phyloP scores from a whole-genome alignment of 2,113 vertebrate species.

The Odontophorus gujanensis region DNA sequence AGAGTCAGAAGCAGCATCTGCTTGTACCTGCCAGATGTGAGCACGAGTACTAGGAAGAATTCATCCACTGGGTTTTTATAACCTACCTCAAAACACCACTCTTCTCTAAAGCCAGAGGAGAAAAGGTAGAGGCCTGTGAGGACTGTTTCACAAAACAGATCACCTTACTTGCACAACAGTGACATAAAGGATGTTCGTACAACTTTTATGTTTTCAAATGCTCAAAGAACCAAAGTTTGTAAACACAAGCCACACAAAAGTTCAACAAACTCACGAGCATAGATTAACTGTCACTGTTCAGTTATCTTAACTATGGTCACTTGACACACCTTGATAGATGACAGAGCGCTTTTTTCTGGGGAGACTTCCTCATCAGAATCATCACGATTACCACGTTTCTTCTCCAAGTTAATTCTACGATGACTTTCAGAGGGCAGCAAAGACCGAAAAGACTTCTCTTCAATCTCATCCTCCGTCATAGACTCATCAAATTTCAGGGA shows the following conservation, averaged over 20 bases:
- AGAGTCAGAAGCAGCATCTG: not conserved
- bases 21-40: not conserved
- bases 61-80: not conserved
- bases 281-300: too few relatives aligned
- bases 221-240: not conserved
- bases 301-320: not conserved
- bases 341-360: constrained; percentile 73
- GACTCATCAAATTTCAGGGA: constrained; percentile 95
- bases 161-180: not conserved
- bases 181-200: not conserved
- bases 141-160: not conserved
- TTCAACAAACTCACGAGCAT: not conserved
- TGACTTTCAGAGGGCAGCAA: constrained; percentile 94
- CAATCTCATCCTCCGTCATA: constrained; percentile 95
- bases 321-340: constrained; percentile 81
- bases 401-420: constrained; percentile 90
- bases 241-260: not conserved
- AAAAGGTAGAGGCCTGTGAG: not conserved
- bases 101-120: not conserved
- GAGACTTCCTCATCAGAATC: constrained; percentile 91
- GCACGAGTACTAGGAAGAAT: not conserved
- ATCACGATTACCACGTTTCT: constrained; percentile 82
- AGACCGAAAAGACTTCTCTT: constrained; percentile 93
- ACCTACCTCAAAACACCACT: not conserved
- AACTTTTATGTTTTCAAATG: not conserved